These are phyloP conservation scores for Nudaria mundana DNA, from an alignment of 2,888 invertebrate species.

Conservation along the genomic window DNA sequence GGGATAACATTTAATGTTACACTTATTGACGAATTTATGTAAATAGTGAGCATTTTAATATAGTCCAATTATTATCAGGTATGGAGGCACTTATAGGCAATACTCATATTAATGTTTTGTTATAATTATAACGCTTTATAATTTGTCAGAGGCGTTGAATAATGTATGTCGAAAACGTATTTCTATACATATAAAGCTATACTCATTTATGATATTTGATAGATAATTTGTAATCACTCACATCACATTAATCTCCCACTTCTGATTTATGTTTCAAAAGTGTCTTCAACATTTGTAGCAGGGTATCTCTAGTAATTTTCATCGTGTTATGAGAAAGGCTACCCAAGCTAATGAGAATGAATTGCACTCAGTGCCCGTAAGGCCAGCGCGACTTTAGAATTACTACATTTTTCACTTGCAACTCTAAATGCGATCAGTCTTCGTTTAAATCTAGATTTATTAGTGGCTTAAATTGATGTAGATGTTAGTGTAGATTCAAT, in stretches of 20 bases:
- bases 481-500: no score
- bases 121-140: no score
- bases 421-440: constrained; percentile 59
- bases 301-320: constrained; percentile 41
- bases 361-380: constrained; percentile 57
- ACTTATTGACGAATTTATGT: no score
- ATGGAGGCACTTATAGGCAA: no score
- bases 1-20: no score
- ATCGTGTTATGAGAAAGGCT: constrained; percentile 62
- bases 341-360: constrained; percentile 70
- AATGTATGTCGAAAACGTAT: no score
- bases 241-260: neutral
- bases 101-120: no score
- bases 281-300: constrained; percentile 20
- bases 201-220: no score
- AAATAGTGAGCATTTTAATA: no score
- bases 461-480: constrained; percentile 42
- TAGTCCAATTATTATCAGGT: neutral
- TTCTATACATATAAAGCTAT: no score
- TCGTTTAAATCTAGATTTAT: constrained; percentile 61
- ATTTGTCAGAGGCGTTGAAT: no score
- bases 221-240: no score
- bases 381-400: constrained; percentile 58
- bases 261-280: neutral
- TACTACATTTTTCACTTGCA: constrained; percentile 71